Base-by-base conservation (phyloP, 2,888 invertebrate genomes). In the Artemia sp. region DNA sequence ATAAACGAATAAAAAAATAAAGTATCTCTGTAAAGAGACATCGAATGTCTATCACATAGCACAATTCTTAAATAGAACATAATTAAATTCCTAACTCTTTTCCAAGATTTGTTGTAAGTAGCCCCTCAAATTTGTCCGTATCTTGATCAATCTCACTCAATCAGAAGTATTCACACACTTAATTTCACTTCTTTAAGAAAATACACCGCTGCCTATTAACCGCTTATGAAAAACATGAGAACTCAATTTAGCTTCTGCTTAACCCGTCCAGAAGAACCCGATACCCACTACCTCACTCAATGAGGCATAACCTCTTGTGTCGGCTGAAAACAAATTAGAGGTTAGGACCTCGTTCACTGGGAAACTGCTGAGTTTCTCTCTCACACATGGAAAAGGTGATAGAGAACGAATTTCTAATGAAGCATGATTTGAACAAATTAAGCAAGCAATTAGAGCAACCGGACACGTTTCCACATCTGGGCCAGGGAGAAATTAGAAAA, bases 301-400 rank as follows among this genome's bases (percentile, higher is more conserved):
- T 58, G 64, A 58, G 64, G 64, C 64, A 58, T 58, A 58, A 58
- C 64, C 64, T 58, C 64, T 38, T 58, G 64, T 58, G 64, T 58
- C 64, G 64, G 64, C 64, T 58, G n/a, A 24, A 19, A 58, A 58
- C 64, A 58, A 58, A 58, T 58, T 58, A 58, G 64, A 58, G 64
- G 64, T 58, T 58, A 19, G 14, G 64, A 58, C 64, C 64, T 58
- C 64, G 64, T 58, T 58, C 24, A 58, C 14, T 24, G 64, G 64
- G 64, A 24, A 58, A 58, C 64, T n/a, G 64, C 64, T n/a, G 14
- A 19, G n/a, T 58, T 58, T 24, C 64, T 58, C 64, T 58, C 64
- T 58, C 64, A 9, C n/a, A 19, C 64, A 58, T 24, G 14, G 14
- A 19, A n/a, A 58, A 58, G 64, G 64, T 58, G 64, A 19, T 58